Conservation (phyloP, 1,140 invertebrate species). For the Drepana arcuata region DNA sequence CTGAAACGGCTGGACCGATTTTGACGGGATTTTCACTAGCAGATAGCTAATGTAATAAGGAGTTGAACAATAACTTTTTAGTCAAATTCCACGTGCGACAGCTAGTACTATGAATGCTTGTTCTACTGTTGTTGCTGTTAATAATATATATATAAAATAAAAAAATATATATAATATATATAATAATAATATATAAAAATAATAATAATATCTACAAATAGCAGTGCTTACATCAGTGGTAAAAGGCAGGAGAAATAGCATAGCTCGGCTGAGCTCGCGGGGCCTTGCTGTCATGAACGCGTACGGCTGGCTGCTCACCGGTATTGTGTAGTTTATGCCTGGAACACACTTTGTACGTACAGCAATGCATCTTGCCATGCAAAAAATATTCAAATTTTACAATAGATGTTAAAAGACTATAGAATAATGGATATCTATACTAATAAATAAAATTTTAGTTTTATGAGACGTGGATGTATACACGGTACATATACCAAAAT, state of each 20-base stretch:
- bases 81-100: too few relatives aligned
- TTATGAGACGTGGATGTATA: background rate
- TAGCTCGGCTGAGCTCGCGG: conserved; percentile 81
- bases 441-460: background rate
- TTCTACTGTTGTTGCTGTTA: too few relatives aligned
- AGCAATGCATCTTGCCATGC: background rate
- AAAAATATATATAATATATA: too few relatives aligned
- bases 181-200: too few relatives aligned
- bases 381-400: background rate
- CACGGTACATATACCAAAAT: background rate
- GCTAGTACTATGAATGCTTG: too few relatives aligned
- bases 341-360: too few relatives aligned
- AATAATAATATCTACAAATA: too few relatives aligned
- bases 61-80: too few relatives aligned
- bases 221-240: conserved; percentile 81
- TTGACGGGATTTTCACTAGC: too few relatives aligned
- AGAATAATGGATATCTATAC: background rate
- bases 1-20: too few relatives aligned
- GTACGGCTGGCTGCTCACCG: conserved; percentile 85
- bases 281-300: conserved; percentile 84
- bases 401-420: background rate
- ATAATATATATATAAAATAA: too few relatives aligned
- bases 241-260: conserved; percentile 90
- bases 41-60: too few relatives aligned
- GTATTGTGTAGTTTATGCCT: conserved; percentile 86